Conservation (phyloP, 2,113 vertebrate species). For the Prionailurus bengalensis region DNA sequence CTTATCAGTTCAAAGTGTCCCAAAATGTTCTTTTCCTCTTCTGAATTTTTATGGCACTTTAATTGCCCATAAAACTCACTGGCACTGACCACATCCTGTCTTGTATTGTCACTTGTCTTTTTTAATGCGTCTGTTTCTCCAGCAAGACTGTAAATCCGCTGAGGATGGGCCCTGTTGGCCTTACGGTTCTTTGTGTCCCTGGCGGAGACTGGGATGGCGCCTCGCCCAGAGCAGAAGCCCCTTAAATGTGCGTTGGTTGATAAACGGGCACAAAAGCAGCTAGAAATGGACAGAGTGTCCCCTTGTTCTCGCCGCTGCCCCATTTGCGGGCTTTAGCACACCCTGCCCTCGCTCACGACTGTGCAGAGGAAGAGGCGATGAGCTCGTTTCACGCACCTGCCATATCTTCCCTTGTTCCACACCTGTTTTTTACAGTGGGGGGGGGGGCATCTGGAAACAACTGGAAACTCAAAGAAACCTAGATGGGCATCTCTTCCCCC, state of each 20-base stretch:
- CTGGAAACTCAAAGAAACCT: background rate
- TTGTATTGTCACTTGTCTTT: background rate
- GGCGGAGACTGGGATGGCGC: background rate
- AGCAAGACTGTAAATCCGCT: background rate
- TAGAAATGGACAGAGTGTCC: background rate
- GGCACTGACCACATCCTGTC: constrained; percentile 2
- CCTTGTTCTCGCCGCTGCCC: background rate
- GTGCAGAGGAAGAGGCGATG: background rate
- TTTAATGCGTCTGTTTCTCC: constrained; percentile 7
- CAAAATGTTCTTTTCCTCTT: background rate
- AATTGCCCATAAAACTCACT: background rate
- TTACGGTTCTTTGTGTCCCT: background rate
- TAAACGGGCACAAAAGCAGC: background rate
- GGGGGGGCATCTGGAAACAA: background rate
- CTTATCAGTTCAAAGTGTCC: background rate
- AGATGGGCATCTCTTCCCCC: background rate
- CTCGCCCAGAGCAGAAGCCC: background rate
- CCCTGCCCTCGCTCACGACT: background rate
- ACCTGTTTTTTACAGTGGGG: background rate
- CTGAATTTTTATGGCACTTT: constrained; percentile 27
- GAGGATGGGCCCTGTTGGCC: background rate
- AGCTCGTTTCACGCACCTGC: no score
- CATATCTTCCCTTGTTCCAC: background rate
- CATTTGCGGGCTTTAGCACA: background rate
- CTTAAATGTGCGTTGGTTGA: background rate